Percentiles rank a stretch among this genome's conserved stretches.
These are phyloP conservation scores for Hiodon alosoides DNA, from an alignment of 2,113 vertebrate species.

Conservation along the genomic window DNA sequence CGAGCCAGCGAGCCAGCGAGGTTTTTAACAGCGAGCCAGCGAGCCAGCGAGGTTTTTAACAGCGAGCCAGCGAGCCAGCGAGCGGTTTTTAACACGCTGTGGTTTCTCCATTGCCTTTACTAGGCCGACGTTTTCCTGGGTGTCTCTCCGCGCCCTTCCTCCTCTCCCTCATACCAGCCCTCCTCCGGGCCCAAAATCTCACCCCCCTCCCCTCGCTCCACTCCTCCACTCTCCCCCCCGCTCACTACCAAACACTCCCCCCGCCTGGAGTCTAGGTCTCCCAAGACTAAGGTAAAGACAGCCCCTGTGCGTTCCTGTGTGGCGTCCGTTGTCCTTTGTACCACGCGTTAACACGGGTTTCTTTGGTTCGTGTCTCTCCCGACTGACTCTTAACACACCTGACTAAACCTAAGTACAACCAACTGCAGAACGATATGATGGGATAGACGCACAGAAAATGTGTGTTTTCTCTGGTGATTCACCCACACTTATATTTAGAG, in stretches of 20 bases:
- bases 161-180: constrained; percentile 42
- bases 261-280: constrained; percentile 59
- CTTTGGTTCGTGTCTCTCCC: neutral
- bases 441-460: too few relatives aligned
- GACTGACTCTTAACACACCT: neutral
- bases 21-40: too few relatives aligned
- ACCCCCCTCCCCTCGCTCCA: constrained; percentile 25
- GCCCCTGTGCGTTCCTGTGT: constrained; percentile 14
- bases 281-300: constrained; percentile 68
- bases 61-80: neutral
- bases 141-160: constrained; percentile 40
- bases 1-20: neutral
- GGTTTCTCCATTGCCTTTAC: constrained; percentile 43
- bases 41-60: neutral
- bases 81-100: neutral
- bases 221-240: constrained; percentile 49
- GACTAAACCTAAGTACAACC: neutral
- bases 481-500: neutral
- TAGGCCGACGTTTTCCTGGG: constrained; percentile 46
- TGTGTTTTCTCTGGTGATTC: neutral
- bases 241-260: constrained; percentile 60
- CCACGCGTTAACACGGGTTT: neutral
- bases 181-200: constrained; percentile 23
- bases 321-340: neutral
- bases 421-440: neutral